phyloP scores from a whole-genome alignment of 2,888 invertebrate species.

The Nomada goodeniana region DNA sequence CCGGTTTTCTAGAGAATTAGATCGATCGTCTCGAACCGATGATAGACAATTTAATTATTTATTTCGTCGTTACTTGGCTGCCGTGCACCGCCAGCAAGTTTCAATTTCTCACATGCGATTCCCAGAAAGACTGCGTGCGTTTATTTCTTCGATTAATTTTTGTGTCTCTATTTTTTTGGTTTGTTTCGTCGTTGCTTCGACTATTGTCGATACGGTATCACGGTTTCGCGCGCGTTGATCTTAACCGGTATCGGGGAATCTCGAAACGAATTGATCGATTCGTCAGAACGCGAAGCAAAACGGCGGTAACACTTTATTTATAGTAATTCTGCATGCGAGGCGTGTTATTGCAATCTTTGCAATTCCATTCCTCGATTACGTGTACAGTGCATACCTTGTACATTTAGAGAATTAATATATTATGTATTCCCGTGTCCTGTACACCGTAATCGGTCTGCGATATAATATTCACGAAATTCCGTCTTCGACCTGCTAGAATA shows the following conservation, averaged over 20 bases:
- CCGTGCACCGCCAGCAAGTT: constrained; percentile 38
- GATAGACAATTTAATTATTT: constrained; percentile 51
- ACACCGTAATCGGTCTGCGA: neutral
- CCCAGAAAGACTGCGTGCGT: constrained; percentile 32
- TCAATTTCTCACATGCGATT: constrained; percentile 32
- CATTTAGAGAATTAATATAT: constrained; percentile 25
- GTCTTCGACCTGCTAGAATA: neutral
- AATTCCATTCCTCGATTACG: neutral
- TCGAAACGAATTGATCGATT: neutral
- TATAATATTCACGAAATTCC: neutral
- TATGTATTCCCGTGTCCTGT: neutral
- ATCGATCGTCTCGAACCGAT: constrained; percentile 37
- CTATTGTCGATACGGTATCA: neutral
- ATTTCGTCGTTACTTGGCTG: constrained; percentile 46
- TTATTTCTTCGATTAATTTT: constrained; percentile 12
- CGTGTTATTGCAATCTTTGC: neutral
- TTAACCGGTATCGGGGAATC: neutral
- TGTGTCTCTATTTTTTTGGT: neutral
- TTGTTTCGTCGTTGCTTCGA: neutral
- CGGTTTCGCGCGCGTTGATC: neutral
- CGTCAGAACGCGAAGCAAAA: neutral
- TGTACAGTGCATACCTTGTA: constrained; percentile 16
- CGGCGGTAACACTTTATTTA: neutral
- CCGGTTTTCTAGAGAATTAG: neutral
- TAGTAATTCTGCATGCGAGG: neutral